These are phyloP conservation scores for Corythaeola cristata DNA, from an alignment of 2,113 vertebrate species.

Conservation along the genomic window DNA sequence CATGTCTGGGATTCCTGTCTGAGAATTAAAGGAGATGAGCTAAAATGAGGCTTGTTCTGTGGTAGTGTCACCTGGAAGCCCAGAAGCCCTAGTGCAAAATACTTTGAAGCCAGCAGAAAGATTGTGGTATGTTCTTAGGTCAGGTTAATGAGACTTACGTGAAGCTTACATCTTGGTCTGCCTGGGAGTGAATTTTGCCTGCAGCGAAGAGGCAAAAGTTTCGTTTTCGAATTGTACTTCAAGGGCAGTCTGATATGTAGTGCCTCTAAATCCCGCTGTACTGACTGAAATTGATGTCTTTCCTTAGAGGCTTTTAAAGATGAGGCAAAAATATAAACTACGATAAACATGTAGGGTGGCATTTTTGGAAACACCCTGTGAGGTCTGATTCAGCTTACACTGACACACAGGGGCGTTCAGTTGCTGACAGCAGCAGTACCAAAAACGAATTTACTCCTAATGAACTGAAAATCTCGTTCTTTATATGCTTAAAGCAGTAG, in stretches of 20 bases:
- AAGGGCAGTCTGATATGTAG: not conserved
- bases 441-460: not conserved
- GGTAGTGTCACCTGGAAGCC: fast-evolving
- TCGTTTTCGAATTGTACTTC: not conserved
- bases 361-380: not conserved
- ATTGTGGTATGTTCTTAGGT: not conserved
- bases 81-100: not conserved
- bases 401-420: not conserved
- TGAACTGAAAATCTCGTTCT: not conserved
- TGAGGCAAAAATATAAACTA: not conserved
- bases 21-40: not conserved
- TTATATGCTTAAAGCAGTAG: not conserved
- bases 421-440: not conserved
- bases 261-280: not conserved
- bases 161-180: not conserved
- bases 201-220: not conserved
- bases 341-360: not conserved
- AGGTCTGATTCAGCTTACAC: not conserved
- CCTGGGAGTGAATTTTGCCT: not conserved
- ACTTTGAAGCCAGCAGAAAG: not conserved
- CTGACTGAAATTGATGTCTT: not conserved
- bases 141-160: not conserved
- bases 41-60: not conserved
- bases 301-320: not conserved
- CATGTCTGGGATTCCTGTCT: not conserved